Percentiles rank a stretch among this genome's conserved stretches.
phyloP scores from a whole-genome alignment of 2,113 vertebrate genomes.

The Leiothrix lutea region DNA sequence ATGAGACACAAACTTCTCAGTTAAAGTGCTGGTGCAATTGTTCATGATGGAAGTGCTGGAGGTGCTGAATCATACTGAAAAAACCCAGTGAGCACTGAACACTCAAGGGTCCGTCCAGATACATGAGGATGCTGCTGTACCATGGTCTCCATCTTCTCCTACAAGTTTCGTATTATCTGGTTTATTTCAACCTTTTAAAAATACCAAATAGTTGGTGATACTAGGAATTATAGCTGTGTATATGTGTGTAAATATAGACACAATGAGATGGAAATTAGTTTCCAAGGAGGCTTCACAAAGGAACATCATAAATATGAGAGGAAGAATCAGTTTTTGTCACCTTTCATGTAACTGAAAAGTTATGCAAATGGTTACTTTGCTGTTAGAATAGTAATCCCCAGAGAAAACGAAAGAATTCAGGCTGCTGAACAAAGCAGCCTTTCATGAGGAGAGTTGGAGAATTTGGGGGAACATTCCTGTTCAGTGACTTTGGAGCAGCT shows the following conservation, averaged over 20 bases:
- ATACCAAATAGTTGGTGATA: background rate
- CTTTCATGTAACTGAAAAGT: background rate
- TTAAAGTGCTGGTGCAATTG: background rate
- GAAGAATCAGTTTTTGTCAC: background rate
- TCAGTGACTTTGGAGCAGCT: background rate
- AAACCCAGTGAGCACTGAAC: background rate
- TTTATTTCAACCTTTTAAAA: background rate
- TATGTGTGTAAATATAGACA: background rate
- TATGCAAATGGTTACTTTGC: background rate
- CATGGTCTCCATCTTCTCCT: background rate
- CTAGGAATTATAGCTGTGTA: background rate
- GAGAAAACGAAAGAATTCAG: background rate
- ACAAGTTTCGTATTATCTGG: background rate
- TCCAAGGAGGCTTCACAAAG: background rate
- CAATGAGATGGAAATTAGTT: background rate
- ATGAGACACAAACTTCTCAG: rapidly evolving
- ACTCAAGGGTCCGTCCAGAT: background rate
- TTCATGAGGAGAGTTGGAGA: background rate
- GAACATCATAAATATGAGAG: background rate
- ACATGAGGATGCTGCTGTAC: background rate
- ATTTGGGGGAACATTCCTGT: background rate
- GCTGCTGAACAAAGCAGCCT: background rate
- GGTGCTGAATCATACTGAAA: background rate
- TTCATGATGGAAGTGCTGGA: background rate
- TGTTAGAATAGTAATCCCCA: background rate